Evolutionary conservation across 2,888 invertebrate species (phyloP), one percentile per base, ranked within the genome.

Genomic region (Pemphredon lugubris): DNA sequence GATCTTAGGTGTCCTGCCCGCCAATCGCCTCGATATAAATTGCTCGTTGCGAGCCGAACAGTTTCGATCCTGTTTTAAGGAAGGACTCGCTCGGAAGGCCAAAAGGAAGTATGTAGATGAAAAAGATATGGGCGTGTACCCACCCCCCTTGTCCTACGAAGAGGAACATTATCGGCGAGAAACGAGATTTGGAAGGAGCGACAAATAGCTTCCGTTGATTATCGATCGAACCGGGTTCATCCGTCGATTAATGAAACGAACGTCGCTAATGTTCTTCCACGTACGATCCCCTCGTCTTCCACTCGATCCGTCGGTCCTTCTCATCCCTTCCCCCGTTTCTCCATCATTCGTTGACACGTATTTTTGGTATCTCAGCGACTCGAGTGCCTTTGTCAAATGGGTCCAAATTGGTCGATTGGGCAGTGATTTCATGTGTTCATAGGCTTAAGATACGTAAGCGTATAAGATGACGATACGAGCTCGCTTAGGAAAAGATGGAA

Each of bases 351-450:
- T 26, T 7, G 4, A 26, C 26, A 5, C 26, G 3, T 7, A 26
- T 26, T 7, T 26, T 26, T 69, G 68, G 60, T 74, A 68, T 71
- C 71, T 74, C 66, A 74, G 76, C 82, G 82, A 86, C 77, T 78
- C 76, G 81, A 86, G 86, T 87, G 87, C 86, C 86, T 89, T n/a
- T 87, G 81, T 82, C 77, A 84, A 84, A 86, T 85, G 87, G 87
- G 87, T 89, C 86, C 86, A 86, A 88, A 87, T 87, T 85, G 86
- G 86, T 87, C 86, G 88, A 89, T 87, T 86, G 88, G 89, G 89
- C 88, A 89, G 90, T 89, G 89, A 90, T 89, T 89, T 88, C 88
- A 90, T 90, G 89, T 90, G 90, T 90, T 90, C 89, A 89, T 90
- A 90, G 89, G 84, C 84, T 89, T 89, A 89, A 90, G 89, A 70